Evolutionary conservation across 1,140 invertebrate genomes (phyloP).

Genomic region (Drosophila erecta): DNA sequence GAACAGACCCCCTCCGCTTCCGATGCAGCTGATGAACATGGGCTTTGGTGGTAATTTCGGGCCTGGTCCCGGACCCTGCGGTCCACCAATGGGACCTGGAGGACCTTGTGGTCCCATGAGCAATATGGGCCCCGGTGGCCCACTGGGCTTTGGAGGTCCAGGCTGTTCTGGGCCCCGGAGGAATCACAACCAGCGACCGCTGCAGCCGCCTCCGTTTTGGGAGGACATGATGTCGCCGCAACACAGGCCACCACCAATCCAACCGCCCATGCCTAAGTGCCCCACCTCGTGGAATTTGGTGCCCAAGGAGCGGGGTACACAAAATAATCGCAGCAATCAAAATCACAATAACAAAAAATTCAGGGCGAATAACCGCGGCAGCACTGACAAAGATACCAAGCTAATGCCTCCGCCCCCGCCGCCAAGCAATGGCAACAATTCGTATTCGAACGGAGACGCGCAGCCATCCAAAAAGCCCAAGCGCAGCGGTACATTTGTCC

Average conservation of each 20-base stretch:
- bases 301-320: constrained; percentile 51
- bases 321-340: constrained; percentile 18
- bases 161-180: constrained; percentile 7
- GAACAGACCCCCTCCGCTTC: constrained; percentile 60
- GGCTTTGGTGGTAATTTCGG: constrained; percentile 52
- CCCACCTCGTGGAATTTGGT: constrained; percentile 67
- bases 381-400: constrained; percentile 28
- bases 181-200: constrained; percentile 39
- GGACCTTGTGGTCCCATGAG: constrained; percentile 16
- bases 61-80: constrained; percentile 43
- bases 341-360: constrained; percentile 46
- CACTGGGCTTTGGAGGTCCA: constrained; percentile 19
- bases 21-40: constrained; percentile 58
- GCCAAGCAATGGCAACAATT: constrained; percentile 11
- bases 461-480: constrained; percentile 58
- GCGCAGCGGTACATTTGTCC: constrained; percentile 51
- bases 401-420: constrained; percentile 67
- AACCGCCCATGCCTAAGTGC: constrained; percentile 74
- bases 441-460: constrained; percentile 5
- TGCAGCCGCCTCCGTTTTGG: constrained; percentile 72
- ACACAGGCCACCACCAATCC: constrained; percentile 58
- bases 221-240: constrained; percentile 74
- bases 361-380: constrained; percentile 29
- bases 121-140: constrained; percentile 14
- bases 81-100: constrained; percentile 28